These are phyloP conservation scores for Borostomias antarcticus DNA, from an alignment of 2,797 vertebrate species.

Conservation along the genomic window DNA sequence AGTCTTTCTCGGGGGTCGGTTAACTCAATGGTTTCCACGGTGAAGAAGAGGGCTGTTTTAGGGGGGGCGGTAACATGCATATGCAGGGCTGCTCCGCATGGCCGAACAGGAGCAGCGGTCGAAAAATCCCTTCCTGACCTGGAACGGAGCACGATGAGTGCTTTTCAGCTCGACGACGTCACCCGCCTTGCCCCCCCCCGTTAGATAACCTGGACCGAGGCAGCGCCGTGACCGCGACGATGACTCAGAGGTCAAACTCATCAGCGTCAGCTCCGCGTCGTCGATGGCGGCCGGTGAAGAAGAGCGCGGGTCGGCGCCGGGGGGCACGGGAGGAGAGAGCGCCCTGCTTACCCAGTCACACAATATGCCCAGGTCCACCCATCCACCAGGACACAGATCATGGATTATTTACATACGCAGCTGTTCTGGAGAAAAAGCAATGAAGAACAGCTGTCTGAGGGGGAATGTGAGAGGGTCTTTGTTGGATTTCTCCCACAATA, in stretches of 20 bases:
- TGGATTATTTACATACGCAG: constrained; percentile 82
- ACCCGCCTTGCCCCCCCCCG: constrained; percentile 36
- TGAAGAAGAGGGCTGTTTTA: constrained; percentile 54
- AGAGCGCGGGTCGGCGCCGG: too few species aligned
- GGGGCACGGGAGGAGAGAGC: constrained; percentile 35
- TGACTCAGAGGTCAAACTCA: constrained; percentile 51
- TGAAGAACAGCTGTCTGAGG: constrained; percentile 78
- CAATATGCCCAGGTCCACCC: constrained; percentile 56
- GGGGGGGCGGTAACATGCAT: constrained; percentile 38
- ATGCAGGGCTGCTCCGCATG: constrained; percentile 26
- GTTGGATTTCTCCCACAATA: constrained; percentile 47
- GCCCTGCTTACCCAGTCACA: constrained; percentile 56
- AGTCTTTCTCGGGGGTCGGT: constrained; percentile 57
- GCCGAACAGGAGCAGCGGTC: constrained; percentile 32
- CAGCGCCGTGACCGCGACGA: constrained; percentile 29
- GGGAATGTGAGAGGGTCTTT: constrained; percentile 44
- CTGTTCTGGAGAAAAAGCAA: constrained; percentile 76
- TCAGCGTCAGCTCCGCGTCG: too few species aligned
- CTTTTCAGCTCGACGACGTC: constrained; percentile 30
- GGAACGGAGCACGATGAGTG: constrained; percentile 49
- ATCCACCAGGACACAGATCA: constrained; percentile 66
- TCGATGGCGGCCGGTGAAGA: too few species aligned
- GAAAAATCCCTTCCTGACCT: constrained; percentile 40
- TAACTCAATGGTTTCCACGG: constrained; percentile 57
- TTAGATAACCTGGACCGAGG: constrained; percentile 47